Base-by-base conservation (phyloP, 2,113 vertebrate species). In the Jacana jacana region DNA sequence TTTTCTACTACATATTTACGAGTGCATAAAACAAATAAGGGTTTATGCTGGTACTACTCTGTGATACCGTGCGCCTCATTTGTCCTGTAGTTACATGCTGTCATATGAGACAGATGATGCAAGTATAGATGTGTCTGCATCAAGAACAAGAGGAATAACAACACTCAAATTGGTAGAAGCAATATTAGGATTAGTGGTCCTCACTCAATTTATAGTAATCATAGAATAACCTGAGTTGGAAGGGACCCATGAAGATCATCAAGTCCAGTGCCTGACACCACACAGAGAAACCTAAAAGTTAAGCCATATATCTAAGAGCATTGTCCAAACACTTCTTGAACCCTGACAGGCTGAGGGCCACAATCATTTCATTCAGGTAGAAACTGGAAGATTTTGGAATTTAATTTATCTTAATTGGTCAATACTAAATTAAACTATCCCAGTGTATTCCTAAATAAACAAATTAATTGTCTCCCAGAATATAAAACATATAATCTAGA, bases 331-430 rank as follows among this genome's bases (percentile, higher is more conserved):
- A 2, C 24, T 51, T 64, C 55, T 89, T 33, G 22, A 64, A 64
- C 17, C 30, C 14, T 39, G 44, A 35, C 44, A 73, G 52, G 27
- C 54, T 42, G 49, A 13, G 19, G 28, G 37, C 24, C 57, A 52
- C 0, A 0, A 55, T 20, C 40, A 35, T 49, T 54, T 70, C 3
- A 42, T 63, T 79, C 8, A 3, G 31, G 14, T 40, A 79, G 60
- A 69, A 88, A 8, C 24, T 14, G 7, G 42, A 68, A 85, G 23
- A 48, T 65, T 91, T 76, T 57, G 13, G 61, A 92, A 49, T 61
- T 20, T 28, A 24, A 15, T 73, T 77, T 42, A 24, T 57, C 88
- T 92, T 85, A 3, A 1, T 61, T 79, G 24, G 44, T 76, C 48
- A 63, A 30, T 76, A 70, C 18, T 55, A 22, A 70, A 64, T 82